phyloP scores from a whole-genome alignment of 2,113 vertebrate genomes.

The Ochotona curzoniae region DNA sequence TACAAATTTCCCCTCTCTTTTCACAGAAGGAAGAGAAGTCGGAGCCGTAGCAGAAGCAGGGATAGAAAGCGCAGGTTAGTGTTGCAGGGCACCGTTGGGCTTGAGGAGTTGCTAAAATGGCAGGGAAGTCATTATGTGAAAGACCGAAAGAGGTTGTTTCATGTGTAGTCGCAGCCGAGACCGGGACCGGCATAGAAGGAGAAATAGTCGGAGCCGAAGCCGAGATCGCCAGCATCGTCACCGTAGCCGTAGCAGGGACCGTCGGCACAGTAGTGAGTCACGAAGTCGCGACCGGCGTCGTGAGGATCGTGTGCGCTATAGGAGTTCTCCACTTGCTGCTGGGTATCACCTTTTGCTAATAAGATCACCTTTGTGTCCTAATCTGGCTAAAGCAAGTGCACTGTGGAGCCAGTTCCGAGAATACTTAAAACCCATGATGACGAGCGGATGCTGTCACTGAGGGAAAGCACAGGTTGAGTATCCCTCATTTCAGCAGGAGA shows the following conservation, averaged over 20 bases:
- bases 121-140: background rate
- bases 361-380: background rate
- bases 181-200: slow-evolving; percentile 66
- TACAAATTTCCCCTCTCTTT: background rate
- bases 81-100: background rate
- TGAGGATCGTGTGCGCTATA: slow-evolving; percentile 70
- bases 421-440: background rate
- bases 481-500: background rate
- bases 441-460: background rate
- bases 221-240: slow-evolving; percentile 64
- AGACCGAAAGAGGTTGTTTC: background rate
- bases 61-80: slow-evolving; percentile 81
- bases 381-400: background rate
- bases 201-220: slow-evolving; percentile 72
- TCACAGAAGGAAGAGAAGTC: slow-evolving; percentile 80
- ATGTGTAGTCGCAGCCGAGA: slow-evolving; percentile 60
- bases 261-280: slow-evolving; percentile 72
- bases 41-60: slow-evolving; percentile 77
- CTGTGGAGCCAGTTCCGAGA: background rate
- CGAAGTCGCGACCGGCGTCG: slow-evolving; percentile 70
- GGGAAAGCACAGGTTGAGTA: background rate
- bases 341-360: slow-evolving; percentile 65
- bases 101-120: background rate
- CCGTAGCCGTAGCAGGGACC: slow-evolving; percentile 75
- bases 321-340: slow-evolving; percentile 67